Base-by-base conservation (phyloP, 64 coral and sea anemone species). In the Actinia equina region DNA sequence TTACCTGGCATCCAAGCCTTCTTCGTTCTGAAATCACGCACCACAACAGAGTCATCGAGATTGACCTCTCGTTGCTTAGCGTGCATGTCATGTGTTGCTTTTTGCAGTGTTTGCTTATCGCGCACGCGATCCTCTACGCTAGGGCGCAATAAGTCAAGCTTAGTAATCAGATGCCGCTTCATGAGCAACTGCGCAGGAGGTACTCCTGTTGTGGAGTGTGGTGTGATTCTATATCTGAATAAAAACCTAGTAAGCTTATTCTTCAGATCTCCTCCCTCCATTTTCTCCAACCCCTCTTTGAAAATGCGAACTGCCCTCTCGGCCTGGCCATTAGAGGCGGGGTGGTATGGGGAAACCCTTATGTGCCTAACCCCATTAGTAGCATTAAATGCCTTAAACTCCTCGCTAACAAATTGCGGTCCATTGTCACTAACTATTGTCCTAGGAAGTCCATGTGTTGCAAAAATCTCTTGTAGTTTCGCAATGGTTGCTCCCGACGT, bases 181-280 rank as follows among this genome's bases (percentile, higher is more conserved):
- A 89, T 89, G 0, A 89, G 45, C 12, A 89, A 4, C 45, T 89
- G 37, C 25, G 88, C 88, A 71, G 88, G 88, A 0, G 88, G 17
- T 41, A 69, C 59, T 37, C 87, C 87, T 23, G 87, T 89, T 2
- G 79, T 89, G 42, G 87, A 46, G 79, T 89, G 87, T 82, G 80
- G 88, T 19, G 81, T 89, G 77, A 25, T 84, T 15, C 64, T 22
- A 23, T 90, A 77, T 3, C 30, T 43, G 10, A 90, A 57, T 11
- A 90, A 70, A 22, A 89, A 89, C 30, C 81, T 44, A 20, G 79
- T 77, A 41, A 90, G 49, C 17, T 49, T 77, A 15, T 18, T 26
- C 59, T 59, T 84, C 65, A 60, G 18, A 20, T 45, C 52, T 19
- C 88, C 20, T 37, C 61, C 52, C 27, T 5, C 49, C 81, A 71